Evolutionary conservation across 2,113 vertebrate genomes (phyloP).

Genomic region (Neolamprologus sp.): DNA sequence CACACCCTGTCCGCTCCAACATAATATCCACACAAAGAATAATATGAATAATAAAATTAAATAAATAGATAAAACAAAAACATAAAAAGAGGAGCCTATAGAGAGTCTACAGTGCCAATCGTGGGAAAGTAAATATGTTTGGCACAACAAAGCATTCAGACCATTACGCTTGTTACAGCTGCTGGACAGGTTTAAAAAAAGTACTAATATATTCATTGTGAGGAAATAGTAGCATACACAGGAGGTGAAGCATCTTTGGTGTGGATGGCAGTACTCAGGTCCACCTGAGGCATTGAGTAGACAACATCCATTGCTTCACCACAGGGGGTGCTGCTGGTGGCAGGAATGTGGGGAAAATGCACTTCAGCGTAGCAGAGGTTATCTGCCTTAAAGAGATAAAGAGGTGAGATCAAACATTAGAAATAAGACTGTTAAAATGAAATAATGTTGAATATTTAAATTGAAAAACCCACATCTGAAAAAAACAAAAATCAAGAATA

Average conservation of each 20-base stretch:
- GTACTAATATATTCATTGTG: accelerated
- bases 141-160: not conserved
- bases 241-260: not conserved
- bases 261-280: accelerated
- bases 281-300: not conserved
- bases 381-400: not conserved
- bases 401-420: not conserved
- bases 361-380: not conserved
- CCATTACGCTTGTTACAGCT: not conserved
- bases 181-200: not conserved
- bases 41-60: not conserved
- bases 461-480: not conserved
- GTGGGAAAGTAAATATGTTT: accelerated
- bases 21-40: not conserved
- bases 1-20: not conserved
- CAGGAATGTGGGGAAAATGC: accelerated
- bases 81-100: not conserved
- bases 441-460: not conserved
- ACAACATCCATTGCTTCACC: accelerated
- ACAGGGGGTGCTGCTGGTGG: not conserved
- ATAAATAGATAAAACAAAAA: not conserved
- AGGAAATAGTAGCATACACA: not conserved
- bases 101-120: accelerated
- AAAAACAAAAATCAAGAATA: not conserved
- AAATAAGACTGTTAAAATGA: not conserved